Evolutionary conservation across 2,797 vertebrate species (phyloP).

Genomic region (Bothrops alternatus): DNA sequence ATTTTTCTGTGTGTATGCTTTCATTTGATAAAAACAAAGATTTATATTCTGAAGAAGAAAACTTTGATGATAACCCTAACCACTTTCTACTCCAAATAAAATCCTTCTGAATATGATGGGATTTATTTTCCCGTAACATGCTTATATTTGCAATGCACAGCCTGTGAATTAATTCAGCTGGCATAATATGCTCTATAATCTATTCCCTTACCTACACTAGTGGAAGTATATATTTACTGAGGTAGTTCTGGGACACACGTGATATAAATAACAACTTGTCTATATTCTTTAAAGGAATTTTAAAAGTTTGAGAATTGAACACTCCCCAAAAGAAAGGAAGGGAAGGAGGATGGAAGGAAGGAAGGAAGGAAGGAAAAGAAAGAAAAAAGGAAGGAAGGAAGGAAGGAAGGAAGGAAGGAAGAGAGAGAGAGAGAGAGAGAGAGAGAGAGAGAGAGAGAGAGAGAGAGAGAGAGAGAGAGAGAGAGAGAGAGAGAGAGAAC

Average conservation of each 20-base stretch:
- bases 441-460: too few relatives aligned
- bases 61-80: not conserved
- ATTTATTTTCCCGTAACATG: not conserved
- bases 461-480: too few relatives aligned
- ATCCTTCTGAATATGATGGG: not conserved
- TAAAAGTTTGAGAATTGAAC: not conserved
- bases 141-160: not conserved
- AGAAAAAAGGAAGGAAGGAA: not conserved
- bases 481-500: not conserved
- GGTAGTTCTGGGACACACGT: not conserved
- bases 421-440: too few relatives aligned
- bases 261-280: not conserved
- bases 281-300: not conserved
- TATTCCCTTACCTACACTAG: not conserved
- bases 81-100: not conserved
- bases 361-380: not conserved
- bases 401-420: too few relatives aligned
- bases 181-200: not conserved
- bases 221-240: not conserved
- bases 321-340: not conserved
- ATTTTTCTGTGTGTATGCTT: too few relatives aligned
- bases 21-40: not conserved
- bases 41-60: not conserved
- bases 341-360: not conserved
- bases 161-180: not conserved